Evolutionary conservation across 2,113 vertebrate species (phyloP).

Genomic region (Speoplatyrhinus poulsoni): DNA sequence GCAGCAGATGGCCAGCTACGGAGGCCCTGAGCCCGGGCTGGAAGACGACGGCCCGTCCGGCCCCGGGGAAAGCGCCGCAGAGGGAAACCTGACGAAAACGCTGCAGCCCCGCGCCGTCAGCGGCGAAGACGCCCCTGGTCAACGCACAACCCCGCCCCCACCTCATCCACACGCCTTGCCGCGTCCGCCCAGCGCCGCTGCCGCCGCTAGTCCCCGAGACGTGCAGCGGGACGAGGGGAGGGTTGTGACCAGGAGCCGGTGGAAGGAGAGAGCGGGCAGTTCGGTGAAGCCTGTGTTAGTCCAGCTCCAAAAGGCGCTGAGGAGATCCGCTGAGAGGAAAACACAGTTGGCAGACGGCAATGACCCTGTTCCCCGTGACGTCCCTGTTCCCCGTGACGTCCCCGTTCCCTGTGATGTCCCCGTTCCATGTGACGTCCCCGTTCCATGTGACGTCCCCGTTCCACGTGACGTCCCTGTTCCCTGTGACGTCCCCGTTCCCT

Average conservation of each 20-base stretch:
- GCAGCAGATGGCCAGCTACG: constrained; percentile 26
- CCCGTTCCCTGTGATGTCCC: no score
- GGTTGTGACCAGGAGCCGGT: constrained; percentile 17
- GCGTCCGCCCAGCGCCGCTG: neutral
- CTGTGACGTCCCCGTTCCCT: no score
- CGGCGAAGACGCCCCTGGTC: neutral
- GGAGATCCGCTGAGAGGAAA: no score
- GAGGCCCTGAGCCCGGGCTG: neutral
- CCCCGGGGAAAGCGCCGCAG: neutral
- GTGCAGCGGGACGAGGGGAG: neutral
- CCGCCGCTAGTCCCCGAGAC: neutral
- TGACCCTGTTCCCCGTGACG: no score
- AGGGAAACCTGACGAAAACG: neutral
- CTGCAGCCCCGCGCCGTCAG: neutral
- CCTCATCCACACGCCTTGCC: neutral
- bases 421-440: no score
- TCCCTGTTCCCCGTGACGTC: no score
- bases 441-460: no score
- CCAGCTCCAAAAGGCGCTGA: no score
- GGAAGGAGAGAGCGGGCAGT: neutral
- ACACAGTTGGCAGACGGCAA: no score
- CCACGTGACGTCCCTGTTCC: no score
- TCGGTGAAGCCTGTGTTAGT: no score
- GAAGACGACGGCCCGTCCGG: neutral
- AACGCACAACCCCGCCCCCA: neutral